Evolutionary conservation across 1,140 invertebrate genomes (phyloP), one percentile per base, ranked within the genome.

Genomic region (Drosophila busckii): DNA sequence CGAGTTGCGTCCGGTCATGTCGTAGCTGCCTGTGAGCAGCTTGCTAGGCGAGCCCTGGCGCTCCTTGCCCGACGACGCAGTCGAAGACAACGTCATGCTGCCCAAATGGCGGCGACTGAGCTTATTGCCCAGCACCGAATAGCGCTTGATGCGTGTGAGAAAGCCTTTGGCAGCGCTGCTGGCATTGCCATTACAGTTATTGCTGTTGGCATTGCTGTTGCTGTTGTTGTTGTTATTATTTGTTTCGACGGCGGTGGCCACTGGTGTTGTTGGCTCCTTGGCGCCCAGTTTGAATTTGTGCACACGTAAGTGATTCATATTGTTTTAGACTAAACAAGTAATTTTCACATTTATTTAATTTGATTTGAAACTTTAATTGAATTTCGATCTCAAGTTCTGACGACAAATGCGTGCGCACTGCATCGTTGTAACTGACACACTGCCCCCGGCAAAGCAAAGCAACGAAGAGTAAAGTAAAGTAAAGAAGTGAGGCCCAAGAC

Each of bases 291-390:
- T 82, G 12, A 86, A 86, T 50, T 87, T 87, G 45, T 76, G 73
- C 25, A 69, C 60, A 20, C 84, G 76, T 29, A 87, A 70, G 55
- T 86, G 84, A 60, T 87, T 87, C 86, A 87, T n/a, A n/a, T 87
- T 13, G 17, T 28, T 28, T 23, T 68, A 31, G 25, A 5, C 17
- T 13, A 32, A 4, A 4, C 42, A 9, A 15, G n/a, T n/a, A n/a
- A n/a, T n/a, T n/a, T n/a, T 58, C 48, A 19, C 37, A 40, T 58
- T 50, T 44, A 15, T 29, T 28, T 34, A 9, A 13, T 34, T 34
- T 12, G 8, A 34, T 48, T 16, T n/a, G 9, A 22, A 19, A 2
- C 13, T 37, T 37, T 19, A 2, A 10, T 10, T 19, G 6, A 7
- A 2, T 9, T 41, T 19, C 2, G 22, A 31, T 37, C 34, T 25